Evolutionary conservation across 2,888 invertebrate genomes (phyloP).

Genomic region (Cyaniris semiargus): DNA sequence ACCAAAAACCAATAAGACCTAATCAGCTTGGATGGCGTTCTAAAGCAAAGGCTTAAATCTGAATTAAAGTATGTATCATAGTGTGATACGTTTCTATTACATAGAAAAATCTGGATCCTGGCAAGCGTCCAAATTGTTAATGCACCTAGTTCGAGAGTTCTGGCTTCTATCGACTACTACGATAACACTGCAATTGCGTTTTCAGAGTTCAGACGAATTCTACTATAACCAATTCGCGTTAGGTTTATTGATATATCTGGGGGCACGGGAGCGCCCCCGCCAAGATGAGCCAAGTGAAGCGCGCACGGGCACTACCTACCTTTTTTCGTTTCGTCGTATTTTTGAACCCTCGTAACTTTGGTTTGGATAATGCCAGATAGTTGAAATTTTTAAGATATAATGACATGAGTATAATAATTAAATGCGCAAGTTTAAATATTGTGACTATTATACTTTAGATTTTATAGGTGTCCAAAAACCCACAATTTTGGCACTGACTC

Average conservation of each 20-base stretch:
- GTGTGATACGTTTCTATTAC: background rate
- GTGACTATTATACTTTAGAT: too few species aligned
- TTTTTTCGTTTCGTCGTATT: too few species aligned
- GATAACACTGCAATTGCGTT: background rate
- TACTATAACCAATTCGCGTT: background rate
- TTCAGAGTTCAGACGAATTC: background rate
- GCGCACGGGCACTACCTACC: too few species aligned
- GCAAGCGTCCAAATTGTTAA: slow-evolving; percentile 9
- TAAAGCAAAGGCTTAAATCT: background rate
- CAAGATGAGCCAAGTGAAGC: too few species aligned
- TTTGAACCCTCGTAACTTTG: too few species aligned
- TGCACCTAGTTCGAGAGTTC: slow-evolving; percentile 9
- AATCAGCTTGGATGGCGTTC: background rate
- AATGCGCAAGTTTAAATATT: too few species aligned
- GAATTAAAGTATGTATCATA: background rate
- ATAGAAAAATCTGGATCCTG: background rate
- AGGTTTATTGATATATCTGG: background rate
- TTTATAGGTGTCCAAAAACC: too few species aligned
- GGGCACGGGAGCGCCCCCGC: too few species aligned
- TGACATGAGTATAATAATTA: too few species aligned
- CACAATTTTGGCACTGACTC: too few species aligned
- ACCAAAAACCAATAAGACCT: background rate
- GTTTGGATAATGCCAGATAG: too few species aligned
- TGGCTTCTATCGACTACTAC: background rate
- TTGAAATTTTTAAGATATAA: too few species aligned